A percentile compares a stretch with the other conserved stretches of the same genome.
Evolutionary conservation across 1,140 invertebrate genomes (phyloP).

Genomic region (Zaprionus gabonicus): DNA sequence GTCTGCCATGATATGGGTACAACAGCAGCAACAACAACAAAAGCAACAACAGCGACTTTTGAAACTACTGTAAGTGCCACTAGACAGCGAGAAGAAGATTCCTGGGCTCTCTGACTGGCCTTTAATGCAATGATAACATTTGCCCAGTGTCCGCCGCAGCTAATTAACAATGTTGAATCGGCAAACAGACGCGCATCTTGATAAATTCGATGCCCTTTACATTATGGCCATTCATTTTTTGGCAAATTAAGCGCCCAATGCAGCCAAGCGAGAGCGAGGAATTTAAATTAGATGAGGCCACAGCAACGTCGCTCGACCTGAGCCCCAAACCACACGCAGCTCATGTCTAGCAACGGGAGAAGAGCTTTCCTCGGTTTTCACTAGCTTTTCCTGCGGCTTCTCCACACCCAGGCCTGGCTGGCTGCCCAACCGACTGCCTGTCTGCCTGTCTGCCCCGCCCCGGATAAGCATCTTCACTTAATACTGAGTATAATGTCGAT

Average conservation of each 20-base stretch:
- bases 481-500: constrained; percentile 79
- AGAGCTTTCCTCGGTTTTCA: constrained; percentile 5
- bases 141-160: constrained; percentile 31
- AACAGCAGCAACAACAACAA: constrained; percentile 1
- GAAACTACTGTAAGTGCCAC: constrained; percentile 36
- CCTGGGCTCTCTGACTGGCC: neutral
- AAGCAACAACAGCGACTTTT: constrained; percentile 23
- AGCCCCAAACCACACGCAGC: constrained; percentile 39
- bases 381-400: constrained; percentile 15
- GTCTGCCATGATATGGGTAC: constrained; percentile 36
- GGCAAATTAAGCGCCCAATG: constrained; percentile 57
- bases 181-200: constrained; percentile 60
- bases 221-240: constrained; percentile 63
- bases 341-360: constrained; percentile 48
- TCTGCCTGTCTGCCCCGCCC: constrained; percentile 11
- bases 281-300: constrained; percentile 78
- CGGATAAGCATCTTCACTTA: constrained; percentile 80
- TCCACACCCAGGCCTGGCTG: neutral
- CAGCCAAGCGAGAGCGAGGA: constrained; percentile 44
- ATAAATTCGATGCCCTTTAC: constrained; percentile 57
- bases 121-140: constrained; percentile 56
- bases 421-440: constrained; percentile 10
- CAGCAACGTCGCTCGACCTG: constrained; percentile 8
- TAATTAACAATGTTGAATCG: constrained; percentile 80
- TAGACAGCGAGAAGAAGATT: constrained; percentile 13